Evolutionary conservation across 2,797 vertebrate genomes (phyloP).

Genomic region (Pteronotus mesoamericanus): DNA sequence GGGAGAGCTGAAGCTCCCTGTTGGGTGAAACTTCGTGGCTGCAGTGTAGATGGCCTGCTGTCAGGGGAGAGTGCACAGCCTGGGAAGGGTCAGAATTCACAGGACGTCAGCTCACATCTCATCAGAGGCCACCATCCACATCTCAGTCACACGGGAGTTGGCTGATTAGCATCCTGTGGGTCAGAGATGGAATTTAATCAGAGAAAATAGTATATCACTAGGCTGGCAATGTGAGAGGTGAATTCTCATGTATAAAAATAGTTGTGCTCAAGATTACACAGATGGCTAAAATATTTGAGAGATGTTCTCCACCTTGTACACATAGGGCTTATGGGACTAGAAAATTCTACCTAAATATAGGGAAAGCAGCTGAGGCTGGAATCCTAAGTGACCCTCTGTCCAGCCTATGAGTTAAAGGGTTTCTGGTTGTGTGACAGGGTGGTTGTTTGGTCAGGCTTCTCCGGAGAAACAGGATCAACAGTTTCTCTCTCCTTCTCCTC

Average conservation of each 20-base stretch:
- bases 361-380: fast-evolving
- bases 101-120: fast-evolving
- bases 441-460: neutral
- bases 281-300: no score
- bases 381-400: fast-evolving
- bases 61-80: fast-evolving
- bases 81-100: neutral
- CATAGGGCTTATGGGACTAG: fast-evolving
- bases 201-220: fast-evolving
- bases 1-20: no score
- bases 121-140: fast-evolving
- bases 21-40: fast-evolving
- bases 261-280: neutral
- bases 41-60: neutral
- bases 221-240: fast-evolving
- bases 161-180: fast-evolving
- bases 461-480: neutral
- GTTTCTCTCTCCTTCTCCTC: neutral
- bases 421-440: neutral
- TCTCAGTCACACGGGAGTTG: fast-evolving
- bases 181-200: neutral
- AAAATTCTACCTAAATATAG: neutral
- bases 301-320: no score
- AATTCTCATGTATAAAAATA: neutral
- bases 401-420: no score